Percentiles rank a stretch among this genome's conserved stretches.
Conservation (phyloP, 2,888 invertebrate species). For the Lottia gigantea region DNA sequence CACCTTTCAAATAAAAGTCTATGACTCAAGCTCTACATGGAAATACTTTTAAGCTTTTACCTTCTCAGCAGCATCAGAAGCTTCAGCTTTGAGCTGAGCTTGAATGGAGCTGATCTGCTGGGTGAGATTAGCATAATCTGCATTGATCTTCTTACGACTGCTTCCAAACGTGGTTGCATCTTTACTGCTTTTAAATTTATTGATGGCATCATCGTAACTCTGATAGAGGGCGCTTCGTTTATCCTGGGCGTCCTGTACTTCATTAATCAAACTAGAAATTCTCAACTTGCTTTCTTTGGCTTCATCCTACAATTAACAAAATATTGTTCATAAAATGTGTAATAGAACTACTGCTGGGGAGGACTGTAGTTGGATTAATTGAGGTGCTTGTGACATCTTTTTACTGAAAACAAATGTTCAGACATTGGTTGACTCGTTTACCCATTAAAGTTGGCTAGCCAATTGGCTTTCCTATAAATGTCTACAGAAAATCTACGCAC, state of each 20-base stretch:
- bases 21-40: too few relatives aligned
- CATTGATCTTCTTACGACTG: conserved; percentile 73
- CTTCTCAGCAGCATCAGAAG: conserved; percentile 75
- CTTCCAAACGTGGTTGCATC: conserved; percentile 69
- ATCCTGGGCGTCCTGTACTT: conserved; percentile 74
- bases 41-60: conserved; percentile 58
- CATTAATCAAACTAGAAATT: conserved; percentile 71
- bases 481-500: too few relatives aligned
- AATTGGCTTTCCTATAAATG: too few relatives aligned
- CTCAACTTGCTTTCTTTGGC: conserved; percentile 71
- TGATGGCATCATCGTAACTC: conserved; percentile 74
- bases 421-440: too few relatives aligned
- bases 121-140: conserved; percentile 74
- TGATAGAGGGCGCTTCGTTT: conserved; percentile 74
- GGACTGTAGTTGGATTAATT: background rate
- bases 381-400: background rate
- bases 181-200: conserved; percentile 74
- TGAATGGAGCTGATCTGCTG: conserved; percentile 71
- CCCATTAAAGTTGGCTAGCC: too few relatives aligned
- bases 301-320: conserved; percentile 68
- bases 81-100: conserved; percentile 73
- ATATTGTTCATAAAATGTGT: background rate
- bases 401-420: too few relatives aligned
- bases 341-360: background rate
- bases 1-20: too few relatives aligned